Evolutionary conservation across 53 echinoderm and acorn worm species (phyloP), one percentile per base, ranked within the genome.

Genomic region (Patiria pectinifera): DNA sequence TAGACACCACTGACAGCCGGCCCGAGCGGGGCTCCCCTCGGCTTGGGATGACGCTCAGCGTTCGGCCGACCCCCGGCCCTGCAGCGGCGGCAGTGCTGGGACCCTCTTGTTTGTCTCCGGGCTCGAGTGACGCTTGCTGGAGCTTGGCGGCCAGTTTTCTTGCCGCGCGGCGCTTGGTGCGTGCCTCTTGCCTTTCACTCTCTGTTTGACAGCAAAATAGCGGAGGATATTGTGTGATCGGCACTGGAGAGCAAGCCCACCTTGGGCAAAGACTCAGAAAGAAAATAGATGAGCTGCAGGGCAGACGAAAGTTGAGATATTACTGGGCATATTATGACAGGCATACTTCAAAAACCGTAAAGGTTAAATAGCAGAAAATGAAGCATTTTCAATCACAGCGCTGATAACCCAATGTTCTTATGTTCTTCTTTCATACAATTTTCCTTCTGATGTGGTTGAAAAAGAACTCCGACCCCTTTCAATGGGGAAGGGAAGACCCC

Each of bases 1-100:
- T 90, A 11, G 90, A 90, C 81, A 90, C 90, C 66, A 90, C 90
- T 4, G 90, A 90, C 66, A 90, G 69, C 45, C 81, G 80, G 22
- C 90, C 90, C 12, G 23, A 62, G 61, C 48, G 78, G 44, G 24
- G 45, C 62, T 77, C 78, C 78, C 35, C 61, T 46, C 81, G 13
- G 62, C 80, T 80, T 0, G 24, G 46, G 26, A 80, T 11, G 90
- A 81, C 69, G 63, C 62, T 80, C 19, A 46, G 69, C 81, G 19
- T 63, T 45, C 77, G 80, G 74, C 74, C 22, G 45, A 58, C 16
- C 53, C 53, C 53, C 8, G 53, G 53, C 53, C 53, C 53, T 4
- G 26, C 82, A 3, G 58, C 21, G 16, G 23, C 69, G 11, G 24
- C 84, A 23, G 69, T 24, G 53, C 26, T 35, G 14, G 6, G 35